phyloP scores from a whole-genome alignment of 2,113 vertebrate genomes.

The Nanorana parkeri region DNA sequence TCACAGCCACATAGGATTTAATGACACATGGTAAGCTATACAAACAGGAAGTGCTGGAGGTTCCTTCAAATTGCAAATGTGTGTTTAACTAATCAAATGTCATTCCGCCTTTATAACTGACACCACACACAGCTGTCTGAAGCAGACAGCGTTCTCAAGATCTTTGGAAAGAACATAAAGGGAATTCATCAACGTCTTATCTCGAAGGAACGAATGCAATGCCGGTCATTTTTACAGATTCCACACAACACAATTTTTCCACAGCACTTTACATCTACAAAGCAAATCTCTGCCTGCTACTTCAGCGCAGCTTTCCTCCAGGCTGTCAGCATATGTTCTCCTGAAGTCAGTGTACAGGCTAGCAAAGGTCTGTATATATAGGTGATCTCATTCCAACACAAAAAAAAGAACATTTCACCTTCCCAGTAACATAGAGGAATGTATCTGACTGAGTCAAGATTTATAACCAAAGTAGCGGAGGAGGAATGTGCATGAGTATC shows the following conservation, averaged over 20 bases:
- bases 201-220: not conserved
- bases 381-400: slow-evolving; percentile 25
- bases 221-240: not conserved
- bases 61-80: not conserved
- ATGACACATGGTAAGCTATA: not conserved
- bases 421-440: slow-evolving; percentile 24
- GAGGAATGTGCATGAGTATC: slow-evolving; percentile 34
- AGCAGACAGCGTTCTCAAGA: not conserved
- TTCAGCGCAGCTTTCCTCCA: not conserved
- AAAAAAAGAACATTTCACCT: slow-evolving; percentile 12
- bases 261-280: not conserved
- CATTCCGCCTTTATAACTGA: not conserved
- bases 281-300: not conserved
- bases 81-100: not conserved
- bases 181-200: not conserved
- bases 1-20: not conserved
- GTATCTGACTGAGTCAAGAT: slow-evolving; percentile 3
- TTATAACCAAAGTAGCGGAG: slow-evolving; percentile 6
- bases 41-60: not conserved
- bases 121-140: slow-evolving; percentile 23
- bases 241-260: slow-evolving; percentile 6
- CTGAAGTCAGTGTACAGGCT: not conserved
- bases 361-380: slow-evolving; percentile 12
- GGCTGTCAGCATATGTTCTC: not conserved
- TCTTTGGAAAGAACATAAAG: slow-evolving; percentile 8